Percentiles rank a stretch among this genome's conserved stretches.
Conservation (phyloP, 2,113 vertebrate genomes). For the Formicarius rufipectus region DNA sequence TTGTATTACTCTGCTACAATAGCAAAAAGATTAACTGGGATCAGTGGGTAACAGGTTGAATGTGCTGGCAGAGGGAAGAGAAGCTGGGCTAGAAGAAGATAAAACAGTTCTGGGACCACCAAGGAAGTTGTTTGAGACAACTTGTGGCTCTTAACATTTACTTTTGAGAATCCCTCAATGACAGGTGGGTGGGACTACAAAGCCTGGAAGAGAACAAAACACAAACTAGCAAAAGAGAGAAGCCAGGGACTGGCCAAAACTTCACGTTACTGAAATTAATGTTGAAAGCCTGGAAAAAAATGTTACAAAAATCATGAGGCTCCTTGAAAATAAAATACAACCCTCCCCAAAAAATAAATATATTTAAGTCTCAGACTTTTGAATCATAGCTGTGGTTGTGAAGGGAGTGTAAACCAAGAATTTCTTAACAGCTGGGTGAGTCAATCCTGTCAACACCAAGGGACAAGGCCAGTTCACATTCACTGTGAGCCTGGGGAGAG, state of each 20-base stretch:
- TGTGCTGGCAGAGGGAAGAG: not conserved
- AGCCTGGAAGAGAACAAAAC: not conserved
- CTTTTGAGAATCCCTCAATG: not conserved
- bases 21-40: not conserved
- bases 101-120: not conserved
- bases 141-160: not conserved
- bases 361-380: not conserved
- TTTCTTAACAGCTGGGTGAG: not conserved
- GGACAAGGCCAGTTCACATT: not conserved
- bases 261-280: not conserved
- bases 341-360: fast-evolving
- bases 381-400: not conserved
- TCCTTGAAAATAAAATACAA: not conserved
- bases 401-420: not conserved
- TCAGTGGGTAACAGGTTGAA: not conserved
- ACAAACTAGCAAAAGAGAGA: not conserved
- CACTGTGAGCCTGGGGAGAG: not conserved
- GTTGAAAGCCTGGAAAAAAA: not conserved
- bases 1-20: not conserved
- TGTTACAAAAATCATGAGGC: not conserved
- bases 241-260: not conserved
- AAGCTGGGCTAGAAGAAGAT: not conserved
- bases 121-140: not conserved
- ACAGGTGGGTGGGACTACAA: not conserved
- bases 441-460: not conserved